Base-by-base conservation (phyloP, 2,797 vertebrate species). In the Cyprinella venusta region DNA sequence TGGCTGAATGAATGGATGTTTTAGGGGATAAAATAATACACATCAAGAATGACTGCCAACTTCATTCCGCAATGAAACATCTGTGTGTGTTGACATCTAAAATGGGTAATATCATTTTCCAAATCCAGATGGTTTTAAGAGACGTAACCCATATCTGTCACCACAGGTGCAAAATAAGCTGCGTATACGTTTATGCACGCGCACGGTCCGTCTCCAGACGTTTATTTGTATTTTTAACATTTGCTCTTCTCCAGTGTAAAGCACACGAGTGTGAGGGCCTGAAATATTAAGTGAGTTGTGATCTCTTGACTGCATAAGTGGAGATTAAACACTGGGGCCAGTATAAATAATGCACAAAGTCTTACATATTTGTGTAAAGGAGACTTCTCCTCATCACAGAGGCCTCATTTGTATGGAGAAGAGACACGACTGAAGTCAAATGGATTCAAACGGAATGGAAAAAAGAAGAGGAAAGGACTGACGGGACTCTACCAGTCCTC, bases 281-380 rank as follows among this genome's bases (percentile, higher is more conserved):
- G 19, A 91, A 93, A 94, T 92, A 93, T 92, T 91, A 91, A 91
- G 61, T 84, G 7, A 72, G 68, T 9, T 87, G 88, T 90, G 89
- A 88, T 90, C 89, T 88, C 84, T 77, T 75, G 83, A 85, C 90
- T 92, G 87, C 88, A 70, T 85, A 82, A 91, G 82, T 88, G 71
- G 87, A 87, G 91, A 92, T 92, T 91, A 90, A 80, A 89, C 86
- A 88, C 86, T 30, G 48, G 78, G 86, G 86, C 87, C 13, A 0
- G 18, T 85, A 89, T 93, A 89, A 94, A 93, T 92, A 92, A 92
- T 92, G 87, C 88, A 93, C 50, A 86, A 88, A 78, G 85, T 89
- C 83, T 76, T 75, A 69, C 76, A 70, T 85, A 86, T 68, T 83
- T 77, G 80, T 87, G 76, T 84, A 87, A 91, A 88, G 90, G 87